Base-by-base conservation (phyloP, 35 echinoderm and acorn worm species). In the Apostichopus japonicus region DNA sequence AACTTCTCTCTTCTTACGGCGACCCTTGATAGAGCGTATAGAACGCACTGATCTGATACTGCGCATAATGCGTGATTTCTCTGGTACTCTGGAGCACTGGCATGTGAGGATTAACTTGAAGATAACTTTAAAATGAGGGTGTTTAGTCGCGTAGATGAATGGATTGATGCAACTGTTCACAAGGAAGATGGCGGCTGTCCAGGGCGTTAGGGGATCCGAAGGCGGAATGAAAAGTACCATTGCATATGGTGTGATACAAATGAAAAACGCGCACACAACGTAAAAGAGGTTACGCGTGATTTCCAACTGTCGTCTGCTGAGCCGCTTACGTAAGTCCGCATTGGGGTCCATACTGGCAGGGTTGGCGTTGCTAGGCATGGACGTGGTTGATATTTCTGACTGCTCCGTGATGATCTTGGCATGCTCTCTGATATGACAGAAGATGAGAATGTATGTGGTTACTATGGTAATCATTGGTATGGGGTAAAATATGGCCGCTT, bases 211-310 rank as follows among this genome's bases (percentile, higher is more conserved):
- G 5, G 96, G 96, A 54, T 94, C 93, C 27, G 87, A 94, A 5
- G 93, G 95, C n/a, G 95, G 95, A 5, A 95, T 93, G 19, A 95
- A 71, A 27, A 97, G 80, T 15, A 87, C 91, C 4, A 97, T 90
- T 23, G 77, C 79, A 55, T 97, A 97, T 17, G 96, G 96, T 3
- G 91, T 93, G 6, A 97, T 87, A 24, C 96, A 97, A 83, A 97
- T 72, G 65, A 93, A 89, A 86, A 97, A 97, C 23, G 96, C 96
- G 52, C 94, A 93, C 1, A 97, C 91, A 10, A 97, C 96, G 65
- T 97, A 97, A 76, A 97, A 97, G 1, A 97, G 91, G 65, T 97
- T 97, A 22, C 92, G 92, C n/a, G 96, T 97, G 11, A 97, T 97
- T 52, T 93, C 96, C 0, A 97, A 24, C 78, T 97, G 96, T 21